Conservation (phyloP, 2,113 vertebrate species). For the Natator depressus region DNA sequence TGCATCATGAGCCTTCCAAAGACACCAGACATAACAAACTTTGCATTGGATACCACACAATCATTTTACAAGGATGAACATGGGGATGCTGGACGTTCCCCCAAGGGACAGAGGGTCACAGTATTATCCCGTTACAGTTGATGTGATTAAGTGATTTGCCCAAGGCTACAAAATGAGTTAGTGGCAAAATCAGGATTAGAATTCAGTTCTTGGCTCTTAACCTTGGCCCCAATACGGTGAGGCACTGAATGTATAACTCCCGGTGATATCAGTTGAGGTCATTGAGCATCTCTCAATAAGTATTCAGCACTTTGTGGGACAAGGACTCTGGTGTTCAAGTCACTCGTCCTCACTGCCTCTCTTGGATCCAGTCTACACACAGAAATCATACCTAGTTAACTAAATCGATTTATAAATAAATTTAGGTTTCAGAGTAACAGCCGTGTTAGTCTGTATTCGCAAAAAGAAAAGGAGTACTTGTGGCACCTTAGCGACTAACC, state of each 20-base stretch:
- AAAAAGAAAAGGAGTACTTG: too few species aligned
- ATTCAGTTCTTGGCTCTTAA: neutral
- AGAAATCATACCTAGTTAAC: neutral
- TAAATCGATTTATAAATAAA: neutral
- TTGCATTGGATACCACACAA: too few species aligned
- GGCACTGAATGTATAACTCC: neutral
- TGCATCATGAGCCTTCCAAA: too few species aligned
- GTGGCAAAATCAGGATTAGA: neutral
- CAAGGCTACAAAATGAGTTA: neutral
- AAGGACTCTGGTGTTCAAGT: neutral
- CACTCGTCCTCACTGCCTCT: neutral
- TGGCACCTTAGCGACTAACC: too few species aligned
- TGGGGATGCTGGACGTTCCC: too few species aligned
- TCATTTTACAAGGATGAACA: too few species aligned
- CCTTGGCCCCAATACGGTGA: neutral
- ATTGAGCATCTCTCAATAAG: neutral
- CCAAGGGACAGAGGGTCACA: too few species aligned
- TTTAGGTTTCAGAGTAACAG: too few species aligned
- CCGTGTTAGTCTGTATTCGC: too few species aligned
- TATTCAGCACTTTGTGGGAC: neutral
- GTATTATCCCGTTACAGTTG: fast-evolving
- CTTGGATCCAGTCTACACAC: neutral
- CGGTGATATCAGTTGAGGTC: fast-evolving
- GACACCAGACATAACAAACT: too few species aligned
- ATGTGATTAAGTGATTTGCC: fast-evolving